A percentile compares a stretch with the other conserved stretches of the same genome.
Conservation (phyloP, 64 coral and sea anemone species). For the Catalaphyllia jardinei region DNA sequence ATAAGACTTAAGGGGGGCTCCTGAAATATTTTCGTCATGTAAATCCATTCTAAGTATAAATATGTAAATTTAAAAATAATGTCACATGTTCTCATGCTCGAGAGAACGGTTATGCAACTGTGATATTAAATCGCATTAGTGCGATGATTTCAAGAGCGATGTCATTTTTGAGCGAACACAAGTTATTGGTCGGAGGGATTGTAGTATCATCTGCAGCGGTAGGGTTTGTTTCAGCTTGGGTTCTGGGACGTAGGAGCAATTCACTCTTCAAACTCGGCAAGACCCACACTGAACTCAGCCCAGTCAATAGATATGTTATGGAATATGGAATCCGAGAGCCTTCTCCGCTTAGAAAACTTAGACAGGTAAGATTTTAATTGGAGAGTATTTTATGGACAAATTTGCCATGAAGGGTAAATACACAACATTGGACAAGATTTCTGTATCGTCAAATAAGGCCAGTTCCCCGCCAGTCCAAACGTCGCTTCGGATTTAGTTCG, state of each 20-base stretch:
- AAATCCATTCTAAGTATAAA: too few relatives aligned
- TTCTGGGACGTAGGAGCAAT: too few relatives aligned
- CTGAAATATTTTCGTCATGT: too few relatives aligned
- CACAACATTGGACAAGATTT: not conserved
- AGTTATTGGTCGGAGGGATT: slow-evolving; percentile 17
- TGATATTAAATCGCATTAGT: not conserved
- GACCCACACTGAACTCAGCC: not conserved
- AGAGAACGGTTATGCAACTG: not conserved
- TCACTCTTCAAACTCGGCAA: not conserved
- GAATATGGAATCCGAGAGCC: slow-evolving; percentile 45
- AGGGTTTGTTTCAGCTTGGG: not conserved
- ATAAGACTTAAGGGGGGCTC: too few relatives aligned
- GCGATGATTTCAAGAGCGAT: not conserved
- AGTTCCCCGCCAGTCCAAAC: too few relatives aligned
- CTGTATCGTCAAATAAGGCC: not conserved
- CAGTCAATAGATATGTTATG: not conserved
- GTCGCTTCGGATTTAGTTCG: too few relatives aligned
- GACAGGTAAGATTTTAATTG: slow-evolving; percentile 4
- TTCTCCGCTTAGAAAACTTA: not conserved
- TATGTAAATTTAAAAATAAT: too few relatives aligned
- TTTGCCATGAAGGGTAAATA: not conserved
- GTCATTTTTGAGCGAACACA: slow-evolving; percentile 32
- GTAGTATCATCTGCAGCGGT: slow-evolving; percentile 28
- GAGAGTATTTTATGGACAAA: too few relatives aligned
- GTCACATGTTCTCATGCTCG: too few relatives aligned